phyloP scores from a whole-genome alignment of 2,888 invertebrate genomes.

The Torymus tubicola region DNA sequence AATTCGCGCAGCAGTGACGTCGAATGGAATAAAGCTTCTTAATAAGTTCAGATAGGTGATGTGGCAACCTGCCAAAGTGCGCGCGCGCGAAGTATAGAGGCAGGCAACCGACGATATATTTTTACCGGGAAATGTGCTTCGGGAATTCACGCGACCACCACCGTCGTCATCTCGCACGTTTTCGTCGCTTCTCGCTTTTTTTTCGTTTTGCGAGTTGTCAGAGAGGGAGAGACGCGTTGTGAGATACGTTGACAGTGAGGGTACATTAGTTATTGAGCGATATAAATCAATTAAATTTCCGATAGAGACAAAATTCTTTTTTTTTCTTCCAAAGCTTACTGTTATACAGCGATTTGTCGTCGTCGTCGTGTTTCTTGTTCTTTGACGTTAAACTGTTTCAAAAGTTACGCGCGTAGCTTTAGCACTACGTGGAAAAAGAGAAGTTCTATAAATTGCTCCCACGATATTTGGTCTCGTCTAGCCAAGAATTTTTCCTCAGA shows the following conservation, averaged over 20 bases:
- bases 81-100: background rate
- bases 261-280: background rate
- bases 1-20: constrained; percentile 4
- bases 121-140: constrained; percentile 25
- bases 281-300: too few relatives aligned
- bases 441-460: too few relatives aligned
- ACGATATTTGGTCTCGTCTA: too few relatives aligned
- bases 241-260: background rate
- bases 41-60: constrained; percentile 37
- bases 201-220: background rate
- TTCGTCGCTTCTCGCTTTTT: background rate
- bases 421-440: too few relatives aligned
- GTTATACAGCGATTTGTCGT: too few relatives aligned
- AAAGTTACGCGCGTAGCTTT: too few relatives aligned
- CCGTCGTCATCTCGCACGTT: constrained; percentile 5
- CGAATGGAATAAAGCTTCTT: constrained; percentile 21
- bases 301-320: too few relatives aligned
- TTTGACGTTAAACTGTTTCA: too few relatives aligned
- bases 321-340: too few relatives aligned
- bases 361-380: too few relatives aligned
- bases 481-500: too few relatives aligned
- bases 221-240: too few relatives aligned
- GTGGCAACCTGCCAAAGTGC: constrained; percentile 30
- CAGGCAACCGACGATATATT: constrained; percentile 13
- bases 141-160: constrained; percentile 5